A percentile compares a stretch with the other conserved stretches of the same genome.
Conservation (phyloP, 2,888 invertebrate genomes). For the Linnaemya tessellans region DNA sequence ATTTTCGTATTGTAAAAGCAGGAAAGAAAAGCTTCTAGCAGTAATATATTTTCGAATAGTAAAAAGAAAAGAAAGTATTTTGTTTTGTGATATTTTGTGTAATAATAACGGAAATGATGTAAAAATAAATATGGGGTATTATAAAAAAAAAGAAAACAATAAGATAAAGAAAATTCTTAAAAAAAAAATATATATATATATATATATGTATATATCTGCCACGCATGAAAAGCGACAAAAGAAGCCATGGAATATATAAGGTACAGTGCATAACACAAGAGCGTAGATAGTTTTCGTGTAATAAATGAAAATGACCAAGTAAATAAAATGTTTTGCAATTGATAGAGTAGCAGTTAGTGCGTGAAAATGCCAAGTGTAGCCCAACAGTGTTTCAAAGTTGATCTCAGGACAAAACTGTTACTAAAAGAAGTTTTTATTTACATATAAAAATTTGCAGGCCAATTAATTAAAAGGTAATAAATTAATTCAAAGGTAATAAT, state of each 20-base stretch:
- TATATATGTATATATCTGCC: conserved; percentile 9
- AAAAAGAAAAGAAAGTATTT: conserved; percentile 28
- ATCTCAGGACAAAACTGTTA: too few species aligned
- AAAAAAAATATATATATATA: background rate
- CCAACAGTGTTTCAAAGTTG: too few species aligned
- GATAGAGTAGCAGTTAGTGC: too few species aligned
- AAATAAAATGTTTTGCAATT: too few species aligned
- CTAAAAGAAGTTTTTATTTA: too few species aligned
- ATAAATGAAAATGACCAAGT: background rate
- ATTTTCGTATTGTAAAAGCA: background rate
- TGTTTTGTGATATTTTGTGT: conserved; percentile 64
- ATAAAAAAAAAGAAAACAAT: conserved; percentile 35
- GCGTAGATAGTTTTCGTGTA: background rate
- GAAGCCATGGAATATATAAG: background rate
- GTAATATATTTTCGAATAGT: conserved; percentile 5
- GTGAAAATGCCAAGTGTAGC: too few species aligned
- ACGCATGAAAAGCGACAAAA: background rate
- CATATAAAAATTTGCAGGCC: too few species aligned
- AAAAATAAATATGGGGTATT: conserved; percentile 63
- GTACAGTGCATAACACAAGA: conserved; percentile 16
- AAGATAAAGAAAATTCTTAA: conserved; percentile 31
- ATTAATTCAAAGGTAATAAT: too few species aligned
- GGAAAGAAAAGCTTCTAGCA: conserved; percentile 19
- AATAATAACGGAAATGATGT: conserved; percentile 68
- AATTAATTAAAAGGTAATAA: too few species aligned